A percentile compares a stretch with the other conserved stretches of the same genome.
phyloP scores from a whole-genome alignment of 2,113 vertebrate species.

The Melanocharis versteri region DNA sequence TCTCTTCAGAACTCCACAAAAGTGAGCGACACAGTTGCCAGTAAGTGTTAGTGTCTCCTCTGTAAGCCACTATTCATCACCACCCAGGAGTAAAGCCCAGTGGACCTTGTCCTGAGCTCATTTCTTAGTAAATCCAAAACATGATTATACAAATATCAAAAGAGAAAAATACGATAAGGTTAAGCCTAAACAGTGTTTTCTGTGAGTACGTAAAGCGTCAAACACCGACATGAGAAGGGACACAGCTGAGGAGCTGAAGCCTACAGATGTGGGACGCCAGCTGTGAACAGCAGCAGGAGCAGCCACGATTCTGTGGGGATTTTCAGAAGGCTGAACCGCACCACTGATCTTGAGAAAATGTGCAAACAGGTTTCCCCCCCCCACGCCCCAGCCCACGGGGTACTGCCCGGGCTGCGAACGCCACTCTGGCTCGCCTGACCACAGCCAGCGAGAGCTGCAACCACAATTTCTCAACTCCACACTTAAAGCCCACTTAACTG shows the following conservation, averaged over 20 bases:
- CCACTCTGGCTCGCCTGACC: accelerated
- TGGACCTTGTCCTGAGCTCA: neutral
- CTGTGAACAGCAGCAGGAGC: neutral
- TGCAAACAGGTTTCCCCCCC: neutral
- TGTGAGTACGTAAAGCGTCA: neutral
- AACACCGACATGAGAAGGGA: neutral
- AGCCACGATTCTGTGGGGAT: neutral
- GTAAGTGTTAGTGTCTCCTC: neutral
- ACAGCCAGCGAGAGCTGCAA: accelerated
- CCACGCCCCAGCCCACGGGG: neutral
- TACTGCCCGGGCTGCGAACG: neutral
- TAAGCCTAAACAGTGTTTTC: neutral
- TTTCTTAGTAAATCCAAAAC: neutral
- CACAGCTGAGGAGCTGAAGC: neutral
- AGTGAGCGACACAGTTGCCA: neutral
- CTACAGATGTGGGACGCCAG: neutral
- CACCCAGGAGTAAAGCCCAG: neutral
- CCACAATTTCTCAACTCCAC: neutral
- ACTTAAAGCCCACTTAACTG: neutral
- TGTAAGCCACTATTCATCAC: neutral
- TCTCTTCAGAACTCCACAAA: neutral
- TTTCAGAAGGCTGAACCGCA: neutral
- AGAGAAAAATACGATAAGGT: neutral
- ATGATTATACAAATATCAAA: neutral
- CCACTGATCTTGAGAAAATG: accelerated